Conservation (phyloP, 2,113 vertebrate genomes). For the Redunca redunca region DNA sequence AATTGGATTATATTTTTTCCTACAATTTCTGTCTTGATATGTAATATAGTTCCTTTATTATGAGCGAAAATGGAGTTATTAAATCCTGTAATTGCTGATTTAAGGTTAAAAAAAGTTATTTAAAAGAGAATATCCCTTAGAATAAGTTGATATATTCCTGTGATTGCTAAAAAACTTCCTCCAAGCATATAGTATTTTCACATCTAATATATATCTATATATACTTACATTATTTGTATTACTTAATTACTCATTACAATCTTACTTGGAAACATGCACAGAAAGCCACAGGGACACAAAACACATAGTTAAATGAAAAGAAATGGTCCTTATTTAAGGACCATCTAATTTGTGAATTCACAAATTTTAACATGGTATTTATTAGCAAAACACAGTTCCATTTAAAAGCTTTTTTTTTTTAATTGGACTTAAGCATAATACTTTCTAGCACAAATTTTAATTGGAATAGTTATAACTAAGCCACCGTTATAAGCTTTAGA, state of each 20-base stretch:
- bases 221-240: background rate
- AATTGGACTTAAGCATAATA: background rate
- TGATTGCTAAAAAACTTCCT: background rate
- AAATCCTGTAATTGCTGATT: background rate
- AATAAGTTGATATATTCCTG: background rate
- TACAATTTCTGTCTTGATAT: background rate
- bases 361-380: background rate
- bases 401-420: background rate
- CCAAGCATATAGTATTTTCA: background rate
- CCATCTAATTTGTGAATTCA: background rate
- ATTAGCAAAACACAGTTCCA: background rate
- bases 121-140: background rate
- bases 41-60: background rate
- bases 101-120: background rate
- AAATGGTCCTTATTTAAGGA: background rate
- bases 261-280: background rate
- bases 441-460: background rate
- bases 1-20: background rate
- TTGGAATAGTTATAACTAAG: background rate
- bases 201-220: background rate
- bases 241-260: background rate
- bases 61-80: background rate
- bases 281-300: background rate
- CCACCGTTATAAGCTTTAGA: background rate
- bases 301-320: background rate